A percentile compares a stretch with the other conserved stretches of the same genome.
These are phyloP conservation scores for Ceyx melanurus DNA, from an alignment of 2,113 vertebrate species.

Conservation along the genomic window DNA sequence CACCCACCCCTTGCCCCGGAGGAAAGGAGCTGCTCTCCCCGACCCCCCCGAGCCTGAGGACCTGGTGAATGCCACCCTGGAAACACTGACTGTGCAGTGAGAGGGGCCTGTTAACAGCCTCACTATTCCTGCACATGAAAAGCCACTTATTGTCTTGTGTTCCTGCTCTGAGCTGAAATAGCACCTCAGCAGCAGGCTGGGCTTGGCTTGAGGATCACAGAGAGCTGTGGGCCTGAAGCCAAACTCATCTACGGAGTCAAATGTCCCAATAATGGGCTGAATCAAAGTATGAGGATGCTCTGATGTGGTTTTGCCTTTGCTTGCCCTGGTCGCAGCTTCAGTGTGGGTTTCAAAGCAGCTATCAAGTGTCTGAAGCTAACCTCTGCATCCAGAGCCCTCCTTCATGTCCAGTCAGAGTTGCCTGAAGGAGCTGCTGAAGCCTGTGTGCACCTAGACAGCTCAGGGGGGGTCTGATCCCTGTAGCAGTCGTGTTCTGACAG, in stretches of 20 bases:
- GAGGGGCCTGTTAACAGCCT: background rate
- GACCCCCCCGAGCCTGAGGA: accelerated
- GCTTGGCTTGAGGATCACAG: background rate
- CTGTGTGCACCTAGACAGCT: accelerated
- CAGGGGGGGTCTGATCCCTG: accelerated
- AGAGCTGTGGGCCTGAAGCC: background rate
- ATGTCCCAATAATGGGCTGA: accelerated
- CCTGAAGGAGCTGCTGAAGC: accelerated
- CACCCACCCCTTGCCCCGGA: background rate
- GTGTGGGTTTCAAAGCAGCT: background rate
- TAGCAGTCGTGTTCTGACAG: accelerated
- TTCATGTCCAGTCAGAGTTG: accelerated
- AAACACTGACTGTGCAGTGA: accelerated
- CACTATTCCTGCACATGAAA: background rate
- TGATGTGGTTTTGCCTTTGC: accelerated
- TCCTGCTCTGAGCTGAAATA: background rate
- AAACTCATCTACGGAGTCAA: background rate
- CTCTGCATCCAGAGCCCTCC: accelerated
- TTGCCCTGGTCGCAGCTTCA: background rate
- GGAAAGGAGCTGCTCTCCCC: background rate
- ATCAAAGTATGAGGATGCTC: accelerated
- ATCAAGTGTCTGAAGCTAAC: background rate
- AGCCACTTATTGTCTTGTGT: accelerated
- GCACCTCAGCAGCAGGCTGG: background rate
- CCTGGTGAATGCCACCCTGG: background rate